Base-by-base conservation (phyloP, 2,113 vertebrate genomes). In the Alligator mississippiensis region DNA sequence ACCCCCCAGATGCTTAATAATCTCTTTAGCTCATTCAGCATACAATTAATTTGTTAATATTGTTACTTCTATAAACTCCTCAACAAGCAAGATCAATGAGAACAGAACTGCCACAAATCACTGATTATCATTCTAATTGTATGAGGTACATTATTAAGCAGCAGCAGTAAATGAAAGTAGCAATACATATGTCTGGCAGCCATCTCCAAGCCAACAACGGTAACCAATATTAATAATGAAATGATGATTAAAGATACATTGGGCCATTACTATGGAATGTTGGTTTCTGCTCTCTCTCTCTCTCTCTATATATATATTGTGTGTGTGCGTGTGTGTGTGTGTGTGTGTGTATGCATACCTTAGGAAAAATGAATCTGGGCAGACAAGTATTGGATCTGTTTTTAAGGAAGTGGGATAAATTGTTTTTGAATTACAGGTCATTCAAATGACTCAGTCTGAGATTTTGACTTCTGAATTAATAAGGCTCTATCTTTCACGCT, bases 381-480 rank as follows among this genome's bases (percentile, higher is more conserved):
- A 82, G 55, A 28, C 21, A 88, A 13, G 16, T 91, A n/a, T 10
- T 61, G 21, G 68, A 77, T 88, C 68, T 84, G 22, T 17, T 62
- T 17, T 84, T 22, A 75, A 77, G 47, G 61, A 82, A 30, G 34
- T 12, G 18, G 4, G 1, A 28, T 59, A 8, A 25, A 62, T 25
- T 12, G 5, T 8, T 80, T 95, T 86, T 21, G 21, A 85, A 4
- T 22, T 83, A 62, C 22, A 76, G 57, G 9, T 3, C 0, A 62
- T 62, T 75, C 75, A 87, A 59, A 11, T 28, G 66, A 11, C 15
- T 22, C 25, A 34, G 38, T 66, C 60, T 81, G 54, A 55, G 10
- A 30, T 9, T 0, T 0, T 4, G 6, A n/a, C 2, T 28, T 82
- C 34, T 84, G n/a, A n/a, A 57, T 38, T 74, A 4, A 24, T 47